Evolutionary conservation across 2,113 vertebrate species (phyloP).

Genomic region (Sceloporus undulatus): DNA sequence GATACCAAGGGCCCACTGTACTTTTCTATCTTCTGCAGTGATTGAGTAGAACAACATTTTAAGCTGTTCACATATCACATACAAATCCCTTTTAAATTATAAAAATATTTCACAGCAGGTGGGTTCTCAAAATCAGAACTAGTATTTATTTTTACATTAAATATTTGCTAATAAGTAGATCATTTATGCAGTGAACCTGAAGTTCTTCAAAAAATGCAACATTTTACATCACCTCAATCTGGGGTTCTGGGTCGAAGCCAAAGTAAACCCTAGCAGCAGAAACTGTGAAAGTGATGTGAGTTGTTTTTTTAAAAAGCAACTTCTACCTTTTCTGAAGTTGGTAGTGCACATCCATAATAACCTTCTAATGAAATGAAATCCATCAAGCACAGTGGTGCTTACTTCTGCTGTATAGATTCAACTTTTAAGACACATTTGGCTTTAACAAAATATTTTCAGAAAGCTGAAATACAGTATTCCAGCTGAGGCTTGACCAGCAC

Average conservation of each 20-base stretch:
- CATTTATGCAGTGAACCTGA: not conserved
- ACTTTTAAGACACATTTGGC: too few relatives aligned
- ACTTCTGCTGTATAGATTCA: too few relatives aligned
- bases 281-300: not conserved
- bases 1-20: not conserved
- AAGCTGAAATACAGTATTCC: too few relatives aligned
- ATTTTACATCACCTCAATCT: conserved; percentile 14
- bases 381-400: too few relatives aligned
- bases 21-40: conserved; percentile 11
- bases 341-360: not conserved
- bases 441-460: too few relatives aligned
- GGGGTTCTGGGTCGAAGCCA: conserved; percentile 26
- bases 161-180: conserved; percentile 43
- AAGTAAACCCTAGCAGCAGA: conserved; percentile 20
- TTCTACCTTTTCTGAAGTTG: conserved; percentile 1
- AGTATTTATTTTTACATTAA: conserved; percentile 41
- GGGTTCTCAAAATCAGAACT: conserved; percentile 21
- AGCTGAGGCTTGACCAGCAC: too few relatives aligned
- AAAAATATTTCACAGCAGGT: conserved; percentile 26
- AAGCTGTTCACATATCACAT: conserved; percentile 10
- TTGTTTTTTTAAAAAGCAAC: not conserved
- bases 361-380: not conserved
- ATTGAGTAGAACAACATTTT: conserved; percentile 1
- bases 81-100: conserved; percentile 18
- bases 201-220: conserved; percentile 2